Conservation (phyloP, 2,113 vertebrate genomes). For the Haplochromis burtoni region DNA sequence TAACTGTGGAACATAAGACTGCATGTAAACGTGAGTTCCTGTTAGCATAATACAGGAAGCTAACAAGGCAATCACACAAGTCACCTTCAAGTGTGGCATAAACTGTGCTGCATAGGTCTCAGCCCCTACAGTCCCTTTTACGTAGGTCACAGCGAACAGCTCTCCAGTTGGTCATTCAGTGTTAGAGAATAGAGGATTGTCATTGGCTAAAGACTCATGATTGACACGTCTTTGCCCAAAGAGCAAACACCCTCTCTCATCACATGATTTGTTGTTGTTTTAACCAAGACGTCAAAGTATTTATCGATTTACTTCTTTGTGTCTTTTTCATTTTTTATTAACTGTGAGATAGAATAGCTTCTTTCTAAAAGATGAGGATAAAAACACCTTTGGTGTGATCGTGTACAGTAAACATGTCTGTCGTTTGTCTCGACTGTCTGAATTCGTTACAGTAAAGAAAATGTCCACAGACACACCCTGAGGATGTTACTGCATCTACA, state of each 20-base stretch:
- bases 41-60: not conserved
- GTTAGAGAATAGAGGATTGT: not conserved
- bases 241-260: not conserved
- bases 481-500: slow-evolving; percentile 89
- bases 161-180: not conserved
- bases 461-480: slow-evolving; percentile 86
- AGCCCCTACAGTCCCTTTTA: not conserved
- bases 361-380: not conserved
- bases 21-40: not conserved
- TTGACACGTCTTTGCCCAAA: not conserved
- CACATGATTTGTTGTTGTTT: not conserved
- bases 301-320: accelerated
- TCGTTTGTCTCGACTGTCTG: not conserved
- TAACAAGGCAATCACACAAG: not conserved
- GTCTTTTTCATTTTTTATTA: not conserved
- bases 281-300: not conserved
- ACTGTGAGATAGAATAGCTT: accelerated
- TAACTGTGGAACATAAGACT: accelerated
- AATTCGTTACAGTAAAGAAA: slow-evolving; percentile 83
- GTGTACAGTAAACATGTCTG: not conserved
- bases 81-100: not conserved
- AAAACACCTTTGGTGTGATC: not conserved
- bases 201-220: not conserved
- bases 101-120: not conserved
- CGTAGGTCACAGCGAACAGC: accelerated